Evolutionary conservation across 2,113 vertebrate species (phyloP).

Genomic region (Tenrec ecaudatus): DNA sequence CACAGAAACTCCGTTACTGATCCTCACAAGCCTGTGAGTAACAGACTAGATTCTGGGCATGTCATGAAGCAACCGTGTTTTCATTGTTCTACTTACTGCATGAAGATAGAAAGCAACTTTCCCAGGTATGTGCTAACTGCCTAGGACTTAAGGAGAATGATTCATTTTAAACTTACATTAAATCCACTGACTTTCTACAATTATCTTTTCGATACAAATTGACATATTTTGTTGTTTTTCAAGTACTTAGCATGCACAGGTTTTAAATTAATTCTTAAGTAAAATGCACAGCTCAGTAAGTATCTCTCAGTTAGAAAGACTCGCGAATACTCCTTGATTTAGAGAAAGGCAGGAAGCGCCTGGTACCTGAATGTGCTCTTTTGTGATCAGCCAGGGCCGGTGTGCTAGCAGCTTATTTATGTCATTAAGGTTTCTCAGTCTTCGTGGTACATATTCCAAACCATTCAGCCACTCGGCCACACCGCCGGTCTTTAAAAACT

Average conservation of each 20-base stretch:
- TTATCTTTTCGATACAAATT: background rate
- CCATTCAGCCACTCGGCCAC: slow-evolving; percentile 91
- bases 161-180: slow-evolving; percentile 28
- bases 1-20: background rate
- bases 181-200: slow-evolving; percentile 36
- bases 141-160: background rate
- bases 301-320: background rate
- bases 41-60: background rate
- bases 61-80: background rate
- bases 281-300: slow-evolving; percentile 9
- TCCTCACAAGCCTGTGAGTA: background rate
- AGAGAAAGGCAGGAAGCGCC: background rate
- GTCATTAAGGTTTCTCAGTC: slow-evolving; percentile 92
- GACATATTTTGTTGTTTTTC: slow-evolving; percentile 21
- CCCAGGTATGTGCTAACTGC: background rate
- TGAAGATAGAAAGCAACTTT: slow-evolving; percentile 7
- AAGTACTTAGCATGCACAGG: slow-evolving; percentile 47
- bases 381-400: slow-evolving; percentile 92
- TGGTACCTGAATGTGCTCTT: slow-evolving; percentile 93
- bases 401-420: slow-evolving; percentile 93
- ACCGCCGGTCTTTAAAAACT: slow-evolving; percentile 92
- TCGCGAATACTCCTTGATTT: background rate
- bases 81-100: background rate
- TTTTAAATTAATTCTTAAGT: slow-evolving; percentile 41
- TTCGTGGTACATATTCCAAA: slow-evolving; percentile 90